Conservation (phyloP, 2,888 invertebrate genomes). For the Prenolepis imparis region DNA sequence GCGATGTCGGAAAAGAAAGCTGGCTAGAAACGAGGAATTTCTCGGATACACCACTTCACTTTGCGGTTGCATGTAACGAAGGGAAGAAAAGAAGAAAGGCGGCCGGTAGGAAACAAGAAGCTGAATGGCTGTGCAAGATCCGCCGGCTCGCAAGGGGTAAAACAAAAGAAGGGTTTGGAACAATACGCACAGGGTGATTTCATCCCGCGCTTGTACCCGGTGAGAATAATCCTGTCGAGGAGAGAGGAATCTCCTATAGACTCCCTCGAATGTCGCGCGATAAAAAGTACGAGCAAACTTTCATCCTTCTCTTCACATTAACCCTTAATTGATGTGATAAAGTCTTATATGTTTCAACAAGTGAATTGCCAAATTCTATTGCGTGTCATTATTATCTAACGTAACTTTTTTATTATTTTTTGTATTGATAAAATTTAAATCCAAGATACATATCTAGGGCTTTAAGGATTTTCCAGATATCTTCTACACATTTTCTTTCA, state of each 20-base stretch:
- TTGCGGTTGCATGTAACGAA: constrained; percentile 48
- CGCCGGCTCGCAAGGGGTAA: constrained; percentile 1
- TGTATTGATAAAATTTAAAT: neutral
- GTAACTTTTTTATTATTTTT: neutral
- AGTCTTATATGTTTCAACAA: neutral
- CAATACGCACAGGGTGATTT: constrained; percentile 53
- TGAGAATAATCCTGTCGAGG: neutral
- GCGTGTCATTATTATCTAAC: neutral
- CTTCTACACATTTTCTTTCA: neutral
- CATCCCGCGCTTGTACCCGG: neutral
- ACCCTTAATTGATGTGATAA: constrained; percentile 11
- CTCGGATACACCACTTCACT: constrained; percentile 19
- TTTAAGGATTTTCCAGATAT: neutral
- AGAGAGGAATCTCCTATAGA: constrained; percentile 10
- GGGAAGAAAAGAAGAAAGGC: constrained; percentile 33
- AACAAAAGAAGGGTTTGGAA: constrained; percentile 36
- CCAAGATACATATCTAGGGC: neutral
- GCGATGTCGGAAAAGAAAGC: constrained; percentile 11
- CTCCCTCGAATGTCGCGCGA: constrained; percentile 30
- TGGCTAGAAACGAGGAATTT: constrained; percentile 14
- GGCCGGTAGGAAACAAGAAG: constrained; percentile 43
- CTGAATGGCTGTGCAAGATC: constrained; percentile 47
- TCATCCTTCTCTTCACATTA: neutral
- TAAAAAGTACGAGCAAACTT: neutral
- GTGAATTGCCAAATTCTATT: neutral